Evolutionary conservation across 2,888 invertebrate genomes (phyloP).

Genomic region (Agrochola circellaris): DNA sequence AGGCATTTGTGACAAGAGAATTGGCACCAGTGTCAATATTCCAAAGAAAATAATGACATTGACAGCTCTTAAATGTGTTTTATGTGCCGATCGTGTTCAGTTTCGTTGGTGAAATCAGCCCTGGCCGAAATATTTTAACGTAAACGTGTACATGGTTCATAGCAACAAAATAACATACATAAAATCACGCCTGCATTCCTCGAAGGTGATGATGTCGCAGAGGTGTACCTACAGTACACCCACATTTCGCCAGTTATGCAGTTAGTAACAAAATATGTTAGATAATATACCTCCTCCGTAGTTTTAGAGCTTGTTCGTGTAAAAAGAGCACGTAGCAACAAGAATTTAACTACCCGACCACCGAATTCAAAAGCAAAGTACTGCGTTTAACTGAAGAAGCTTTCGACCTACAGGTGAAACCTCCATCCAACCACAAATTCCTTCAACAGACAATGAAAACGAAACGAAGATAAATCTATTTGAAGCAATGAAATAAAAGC

Average conservation of each 20-base stretch:
- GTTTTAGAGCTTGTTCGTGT: not conserved
- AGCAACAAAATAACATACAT: not conserved
- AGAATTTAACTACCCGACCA: not conserved
- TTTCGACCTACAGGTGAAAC: conserved; percentile 1
- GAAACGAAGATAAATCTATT: conserved; percentile 41
- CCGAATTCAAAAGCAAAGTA: conserved; percentile 8
- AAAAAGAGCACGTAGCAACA: not conserved
- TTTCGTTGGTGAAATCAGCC: too few species aligned
- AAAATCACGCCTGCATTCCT: too few species aligned
- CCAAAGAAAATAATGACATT: too few species aligned
- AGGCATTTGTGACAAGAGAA: too few species aligned
- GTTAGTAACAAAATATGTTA: not conserved
- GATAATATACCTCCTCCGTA: not conserved
- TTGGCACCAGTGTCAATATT: too few species aligned
- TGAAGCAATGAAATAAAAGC: conserved; percentile 51
- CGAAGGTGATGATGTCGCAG: too few species aligned
- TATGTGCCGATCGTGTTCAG: too few species aligned
- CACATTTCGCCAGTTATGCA: too few species aligned
- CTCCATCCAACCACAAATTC: conserved; percentile 28
- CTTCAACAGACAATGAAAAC: conserved; percentile 28
- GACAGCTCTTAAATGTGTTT: too few species aligned
- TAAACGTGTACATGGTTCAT: not conserved
- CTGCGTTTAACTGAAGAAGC: not conserved
- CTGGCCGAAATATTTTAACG: not conserved
- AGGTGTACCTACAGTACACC: too few species aligned